A percentile compares a stretch with the other conserved stretches of the same genome.
Conservation (phyloP, 1,140 invertebrate species). For the Archivesica marissinica region DNA sequence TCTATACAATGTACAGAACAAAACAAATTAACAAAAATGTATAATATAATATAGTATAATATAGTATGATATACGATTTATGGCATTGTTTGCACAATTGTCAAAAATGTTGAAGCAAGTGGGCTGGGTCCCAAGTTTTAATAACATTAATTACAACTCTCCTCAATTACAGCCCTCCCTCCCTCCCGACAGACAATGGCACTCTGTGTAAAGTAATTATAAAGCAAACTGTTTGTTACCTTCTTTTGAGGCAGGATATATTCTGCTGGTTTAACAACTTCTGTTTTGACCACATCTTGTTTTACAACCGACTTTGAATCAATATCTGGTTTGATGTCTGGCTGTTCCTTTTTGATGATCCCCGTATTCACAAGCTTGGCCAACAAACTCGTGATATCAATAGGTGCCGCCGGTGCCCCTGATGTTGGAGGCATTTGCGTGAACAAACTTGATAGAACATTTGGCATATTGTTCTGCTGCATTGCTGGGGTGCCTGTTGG, state of each 20-base stretch:
- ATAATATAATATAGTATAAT: too few species aligned
- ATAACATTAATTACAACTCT: too few species aligned
- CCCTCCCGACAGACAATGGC: too few species aligned
- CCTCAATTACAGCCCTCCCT: too few species aligned
- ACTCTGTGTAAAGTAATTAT: too few species aligned
- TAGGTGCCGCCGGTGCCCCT: conserved; percentile 63
- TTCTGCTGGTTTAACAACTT: conserved; percentile 25
- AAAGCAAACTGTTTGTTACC: too few species aligned
- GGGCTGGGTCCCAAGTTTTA: too few species aligned
- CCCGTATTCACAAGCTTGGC: conserved; percentile 93
- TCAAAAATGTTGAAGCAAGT: too few species aligned
- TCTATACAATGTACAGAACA: too few species aligned
- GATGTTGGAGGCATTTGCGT: neutral
- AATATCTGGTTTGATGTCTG: neutral
- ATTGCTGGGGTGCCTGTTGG: neutral
- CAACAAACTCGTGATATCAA: conserved; percentile 93
- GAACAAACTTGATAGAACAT: conserved; percentile 58
- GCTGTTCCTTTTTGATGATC: conserved; percentile 86
- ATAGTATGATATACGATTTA: too few species aligned
- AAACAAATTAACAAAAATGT: too few species aligned
- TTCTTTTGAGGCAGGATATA: conserved; percentile 2
- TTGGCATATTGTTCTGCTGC: conserved; percentile 21
- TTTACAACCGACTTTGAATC: conserved; percentile 2
- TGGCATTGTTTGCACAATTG: too few species aligned
- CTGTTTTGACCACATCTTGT: neutral